A percentile compares a stretch with the other conserved stretches of the same genome.
Evolutionary conservation across 2,113 vertebrate species (phyloP).

Genomic region (Lepidothrix coronata): DNA sequence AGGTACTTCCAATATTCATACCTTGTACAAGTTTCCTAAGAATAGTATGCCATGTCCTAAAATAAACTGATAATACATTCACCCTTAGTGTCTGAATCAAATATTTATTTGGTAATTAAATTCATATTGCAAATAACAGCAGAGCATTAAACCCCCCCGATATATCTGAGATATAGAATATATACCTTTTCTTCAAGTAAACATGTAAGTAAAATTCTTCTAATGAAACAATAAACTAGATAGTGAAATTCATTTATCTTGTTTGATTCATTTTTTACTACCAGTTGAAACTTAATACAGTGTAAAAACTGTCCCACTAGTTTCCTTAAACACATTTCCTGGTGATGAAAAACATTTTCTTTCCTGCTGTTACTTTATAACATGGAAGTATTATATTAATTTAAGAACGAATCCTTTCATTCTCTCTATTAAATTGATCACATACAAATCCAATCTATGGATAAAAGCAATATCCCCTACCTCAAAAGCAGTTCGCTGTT

Average conservation of each 20-base stretch:
- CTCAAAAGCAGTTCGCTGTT: slow-evolving; percentile 12
- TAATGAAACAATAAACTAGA: slow-evolving; percentile 18
- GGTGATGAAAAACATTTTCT: not conserved
- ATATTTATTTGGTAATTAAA: not conserved
- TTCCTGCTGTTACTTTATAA: slow-evolving; percentile 27
- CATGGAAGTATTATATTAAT: slow-evolving; percentile 6
- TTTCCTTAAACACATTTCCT: slow-evolving; percentile 26
- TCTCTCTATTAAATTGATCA: slow-evolving; percentile 21
- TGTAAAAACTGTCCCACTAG: not conserved
- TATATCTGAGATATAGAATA: not conserved
- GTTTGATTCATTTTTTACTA: slow-evolving; percentile 10
- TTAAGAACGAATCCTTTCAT: slow-evolving; percentile 45
- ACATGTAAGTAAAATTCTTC: not conserved
- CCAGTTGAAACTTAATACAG: slow-evolving; percentile 21
- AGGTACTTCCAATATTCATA: not conserved
- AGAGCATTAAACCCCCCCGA: not conserved
- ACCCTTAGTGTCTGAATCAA: not conserved
- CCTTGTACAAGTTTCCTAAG: not conserved
- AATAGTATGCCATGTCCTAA: not conserved
- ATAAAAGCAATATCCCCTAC: not conserved
- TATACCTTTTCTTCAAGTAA: not conserved
- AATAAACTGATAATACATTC: not conserved
- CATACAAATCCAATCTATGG: slow-evolving; percentile 1
- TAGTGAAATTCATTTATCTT: not conserved
- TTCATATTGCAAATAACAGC: not conserved